Percentiles rank a stretch among this genome's conserved stretches.
phyloP scores from a whole-genome alignment of 2,113 vertebrate species.

The Spheniscus mendiculus region DNA sequence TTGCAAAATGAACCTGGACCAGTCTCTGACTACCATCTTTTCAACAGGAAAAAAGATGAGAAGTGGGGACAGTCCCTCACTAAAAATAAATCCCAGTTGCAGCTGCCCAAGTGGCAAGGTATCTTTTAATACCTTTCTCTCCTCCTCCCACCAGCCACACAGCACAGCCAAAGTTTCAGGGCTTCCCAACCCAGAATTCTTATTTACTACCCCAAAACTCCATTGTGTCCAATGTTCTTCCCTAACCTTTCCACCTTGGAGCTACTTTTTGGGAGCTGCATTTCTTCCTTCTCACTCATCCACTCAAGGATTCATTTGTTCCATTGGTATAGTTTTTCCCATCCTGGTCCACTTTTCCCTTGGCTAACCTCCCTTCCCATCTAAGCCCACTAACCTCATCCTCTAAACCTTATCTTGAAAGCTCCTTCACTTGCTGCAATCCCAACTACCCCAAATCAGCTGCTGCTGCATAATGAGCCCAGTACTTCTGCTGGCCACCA shows the following conservation, averaged over 20 bases:
- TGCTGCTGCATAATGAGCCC: not conserved
- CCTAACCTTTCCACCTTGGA: not conserved
- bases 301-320: not conserved
- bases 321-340: not conserved
- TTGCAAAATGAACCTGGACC: not conserved
- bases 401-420: not conserved
- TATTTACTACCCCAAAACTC: not conserved
- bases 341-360: not conserved
- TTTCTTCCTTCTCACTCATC: not conserved
- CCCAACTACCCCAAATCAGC: not conserved
- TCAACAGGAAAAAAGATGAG: not conserved
- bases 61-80: not conserved
- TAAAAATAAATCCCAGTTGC: not conserved
- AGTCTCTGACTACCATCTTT: not conserved
- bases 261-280: not conserved
- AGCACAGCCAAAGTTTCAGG: not conserved
- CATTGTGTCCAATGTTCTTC: rapidly evolving
- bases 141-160: not conserved
- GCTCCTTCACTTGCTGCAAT: not conserved
- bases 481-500: not conserved
- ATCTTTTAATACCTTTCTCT: not conserved
- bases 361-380: not conserved
- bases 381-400: not conserved
- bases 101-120: not conserved
- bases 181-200: not conserved